These are phyloP conservation scores for Sericinus montela DNA, from an alignment of 2,888 invertebrate genomes.

Conservation along the genomic window DNA sequence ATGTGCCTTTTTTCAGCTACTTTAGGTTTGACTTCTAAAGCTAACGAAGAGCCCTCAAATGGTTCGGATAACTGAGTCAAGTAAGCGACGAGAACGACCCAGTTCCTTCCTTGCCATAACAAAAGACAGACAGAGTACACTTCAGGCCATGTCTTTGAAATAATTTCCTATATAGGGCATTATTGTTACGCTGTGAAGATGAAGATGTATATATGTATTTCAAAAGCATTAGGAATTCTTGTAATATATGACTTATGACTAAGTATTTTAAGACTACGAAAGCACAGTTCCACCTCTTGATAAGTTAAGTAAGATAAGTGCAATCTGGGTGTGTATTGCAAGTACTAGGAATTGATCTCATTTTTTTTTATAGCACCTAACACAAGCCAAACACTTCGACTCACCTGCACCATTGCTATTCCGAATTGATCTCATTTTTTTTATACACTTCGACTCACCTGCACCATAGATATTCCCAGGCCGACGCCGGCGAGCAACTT, in stretches of 20 bases:
- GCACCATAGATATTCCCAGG: conserved; percentile 90
- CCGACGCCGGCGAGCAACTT: conserved; percentile 90
- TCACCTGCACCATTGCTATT: too few species aligned
- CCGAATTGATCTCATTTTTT: too few species aligned
- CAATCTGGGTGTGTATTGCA: too few species aligned
- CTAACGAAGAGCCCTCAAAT: not conserved
- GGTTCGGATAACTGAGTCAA: conserved; percentile 5
- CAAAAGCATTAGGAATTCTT: too few species aligned
- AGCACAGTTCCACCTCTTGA: too few species aligned
- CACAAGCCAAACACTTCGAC: too few species aligned
- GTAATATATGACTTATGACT: too few species aligned
- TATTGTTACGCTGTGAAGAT: not conserved
- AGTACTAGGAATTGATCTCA: too few species aligned
- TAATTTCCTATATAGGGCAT: not conserved
- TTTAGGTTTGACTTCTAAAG: not conserved
- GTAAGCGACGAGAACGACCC: conserved; percentile 5
- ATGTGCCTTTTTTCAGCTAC: not conserved
- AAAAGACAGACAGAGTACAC: conserved; percentile 6
- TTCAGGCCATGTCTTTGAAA: not conserved
- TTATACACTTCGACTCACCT: too few species aligned
- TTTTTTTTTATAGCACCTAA: too few species aligned
- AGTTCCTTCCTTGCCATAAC: conserved; percentile 11
- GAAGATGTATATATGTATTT: too few species aligned
- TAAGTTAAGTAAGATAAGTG: not conserved
- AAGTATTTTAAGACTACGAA: too few species aligned